Base-by-base conservation (phyloP, 1,140 invertebrate genomes). In the Cecropterus lyciades region DNA sequence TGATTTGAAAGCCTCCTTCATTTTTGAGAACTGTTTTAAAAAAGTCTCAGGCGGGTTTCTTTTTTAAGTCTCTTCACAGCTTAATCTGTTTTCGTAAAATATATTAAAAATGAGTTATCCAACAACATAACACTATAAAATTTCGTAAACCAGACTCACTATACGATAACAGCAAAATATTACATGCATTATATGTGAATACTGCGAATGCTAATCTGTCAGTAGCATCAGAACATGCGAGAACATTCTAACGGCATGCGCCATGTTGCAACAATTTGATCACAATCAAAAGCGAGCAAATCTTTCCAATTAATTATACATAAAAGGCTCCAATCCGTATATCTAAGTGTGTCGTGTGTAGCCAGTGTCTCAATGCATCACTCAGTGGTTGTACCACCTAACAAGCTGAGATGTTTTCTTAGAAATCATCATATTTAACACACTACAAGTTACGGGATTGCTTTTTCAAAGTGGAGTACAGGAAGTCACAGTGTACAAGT, bases 231-330 rank as follows among this genome's bases (percentile, higher is more conserved):
- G 27, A 51, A 63, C 59, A 63, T 42, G 48, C 59, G 13, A 40
- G 59, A 62, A 62, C 46, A 51, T 37, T 43, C 17, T 62, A 63
- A 63, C 59, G 59, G 46, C 46, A 51, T 49, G 46, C 16, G 30
- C 30, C 48, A 63, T 40, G 59, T 40, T 40, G 33, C 48, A 52
- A 63, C 48, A 52, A 62, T 62, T 52, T 51, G 59, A 63, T 63
- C 48, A 63, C 59, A 63, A 63, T 63, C 59, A 52, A 63, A 63
- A 15, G 46, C 59, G 59, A 63, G 59, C 59, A 63, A 63, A 63
- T 63, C 59, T 63, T 33, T 63, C 48, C 59, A 63, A 63, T 63
- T 63, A 63, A 63, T 63, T 63, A 42, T 52, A 63, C 59, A 52
- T 63, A 63, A 42, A 62, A 40, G 48, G 48, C 59, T 63, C n/a